phyloP scores from a whole-genome alignment of 2,113 vertebrate genomes.

The Pyrgilauda ruficollis region DNA sequence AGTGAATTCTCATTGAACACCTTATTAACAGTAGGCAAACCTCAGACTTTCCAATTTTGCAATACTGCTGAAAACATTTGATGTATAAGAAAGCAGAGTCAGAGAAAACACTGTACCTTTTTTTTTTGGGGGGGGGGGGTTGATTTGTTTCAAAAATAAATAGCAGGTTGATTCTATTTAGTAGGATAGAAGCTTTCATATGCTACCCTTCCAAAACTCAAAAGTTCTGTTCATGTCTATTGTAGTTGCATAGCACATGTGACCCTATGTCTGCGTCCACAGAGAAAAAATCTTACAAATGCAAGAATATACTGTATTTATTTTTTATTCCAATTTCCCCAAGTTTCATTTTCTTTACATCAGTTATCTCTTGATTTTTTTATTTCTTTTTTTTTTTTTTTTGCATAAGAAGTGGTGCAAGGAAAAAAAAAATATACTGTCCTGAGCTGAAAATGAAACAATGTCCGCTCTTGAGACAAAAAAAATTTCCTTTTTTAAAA shows the following conservation, averaged over 20 bases:
- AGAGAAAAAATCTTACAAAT: neutral
- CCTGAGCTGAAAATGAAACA: neutral
- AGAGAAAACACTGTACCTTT: neutral
- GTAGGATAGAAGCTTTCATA: neutral
- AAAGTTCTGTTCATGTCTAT: neutral
- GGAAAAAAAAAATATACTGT: neutral
- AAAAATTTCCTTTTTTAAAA: neutral
- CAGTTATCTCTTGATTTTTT: neutral
- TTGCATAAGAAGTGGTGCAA: neutral
- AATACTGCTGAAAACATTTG: neutral
- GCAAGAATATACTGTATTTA: neutral
- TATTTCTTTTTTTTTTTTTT: neutral
- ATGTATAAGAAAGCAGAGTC: neutral
- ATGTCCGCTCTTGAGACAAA: neutral
- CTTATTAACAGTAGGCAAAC: neutral
- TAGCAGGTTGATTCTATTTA: fast-evolving
- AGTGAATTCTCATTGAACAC: neutral
- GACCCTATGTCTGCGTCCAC: neutral
- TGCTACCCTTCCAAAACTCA: neutral
- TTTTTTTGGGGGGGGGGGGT: no score
- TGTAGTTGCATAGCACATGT: neutral
- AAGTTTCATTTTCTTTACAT: neutral
- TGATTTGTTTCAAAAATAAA: neutral
- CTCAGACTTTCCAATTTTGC: neutral
- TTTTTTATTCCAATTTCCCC: neutral